phyloP scores from a whole-genome alignment of 2,888 invertebrate genomes.

The Epinotia nisella region DNA sequence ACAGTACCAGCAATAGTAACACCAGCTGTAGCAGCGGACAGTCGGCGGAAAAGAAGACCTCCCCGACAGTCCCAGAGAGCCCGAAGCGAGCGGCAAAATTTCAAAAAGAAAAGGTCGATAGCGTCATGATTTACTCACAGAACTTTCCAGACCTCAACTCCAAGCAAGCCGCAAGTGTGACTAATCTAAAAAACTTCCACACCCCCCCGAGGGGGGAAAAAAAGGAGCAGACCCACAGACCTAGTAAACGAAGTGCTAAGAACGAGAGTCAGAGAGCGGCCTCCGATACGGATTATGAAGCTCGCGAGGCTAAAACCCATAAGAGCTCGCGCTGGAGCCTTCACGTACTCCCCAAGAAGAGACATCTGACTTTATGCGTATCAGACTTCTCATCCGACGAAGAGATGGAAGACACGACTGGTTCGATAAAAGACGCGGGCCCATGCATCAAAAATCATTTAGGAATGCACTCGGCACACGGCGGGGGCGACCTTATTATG shows the following conservation, averaged over 20 bases:
- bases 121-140: slow-evolving; percentile 78
- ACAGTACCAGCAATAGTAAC: slow-evolving; percentile 81
- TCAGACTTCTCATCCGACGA: slow-evolving; percentile 79
- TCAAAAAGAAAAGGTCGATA: slow-evolving; percentile 76
- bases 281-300: slow-evolving; percentile 78
- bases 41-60: slow-evolving; percentile 67
- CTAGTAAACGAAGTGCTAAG: slow-evolving; percentile 68
- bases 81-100: slow-evolving; percentile 68
- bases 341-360: slow-evolving; percentile 72
- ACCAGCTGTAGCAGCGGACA: slow-evolving; percentile 79
- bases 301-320: slow-evolving; percentile 63
- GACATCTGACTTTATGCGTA: slow-evolving; percentile 71
- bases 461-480: slow-evolving; percentile 73
- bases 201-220: slow-evolving; percentile 84
- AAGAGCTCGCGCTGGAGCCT: slow-evolving; percentile 75
- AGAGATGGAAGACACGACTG: slow-evolving; percentile 62
- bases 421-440: slow-evolving; percentile 69
- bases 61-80: slow-evolving; percentile 57
- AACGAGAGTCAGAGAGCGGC: slow-evolving; percentile 70
- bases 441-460: slow-evolving; percentile 67
- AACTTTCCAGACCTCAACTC: slow-evolving; percentile 77
- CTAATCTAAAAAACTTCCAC: slow-evolving; percentile 83
- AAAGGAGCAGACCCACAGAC: slow-evolving; percentile 73
- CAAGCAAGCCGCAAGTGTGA: slow-evolving; percentile 72
- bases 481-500: slow-evolving; percentile 77